Conservation (phyloP, 2,888 invertebrate species). For the Micoletzkya japonica region DNA sequence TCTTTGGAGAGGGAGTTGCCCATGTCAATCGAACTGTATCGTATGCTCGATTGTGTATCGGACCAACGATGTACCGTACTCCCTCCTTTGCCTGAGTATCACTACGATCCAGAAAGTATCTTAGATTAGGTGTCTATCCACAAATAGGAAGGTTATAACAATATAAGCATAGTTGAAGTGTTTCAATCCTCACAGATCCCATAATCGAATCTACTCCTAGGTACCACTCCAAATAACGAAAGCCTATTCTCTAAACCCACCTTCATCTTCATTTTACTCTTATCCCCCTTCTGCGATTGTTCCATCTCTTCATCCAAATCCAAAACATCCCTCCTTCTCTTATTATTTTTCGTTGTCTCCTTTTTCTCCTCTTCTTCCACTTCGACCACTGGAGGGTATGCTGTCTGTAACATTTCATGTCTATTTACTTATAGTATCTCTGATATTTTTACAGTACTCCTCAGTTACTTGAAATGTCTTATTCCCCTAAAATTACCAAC, state of each 20-base stretch:
- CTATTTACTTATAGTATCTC: no score
- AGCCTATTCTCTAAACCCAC: not conserved
- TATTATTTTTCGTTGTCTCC: not conserved
- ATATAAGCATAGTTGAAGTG: no score
- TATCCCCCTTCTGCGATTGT: not conserved
- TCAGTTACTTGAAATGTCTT: not conserved
- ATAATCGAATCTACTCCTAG: no score
- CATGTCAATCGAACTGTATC: constrained; percentile 88
- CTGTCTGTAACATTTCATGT: no score
- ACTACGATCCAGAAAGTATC: not conserved
- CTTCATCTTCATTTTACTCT: not conserved
- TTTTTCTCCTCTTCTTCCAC: not conserved
- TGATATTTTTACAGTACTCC: no score
- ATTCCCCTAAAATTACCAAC: no score
- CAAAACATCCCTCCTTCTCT: constrained; percentile 5
- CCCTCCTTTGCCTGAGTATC: not conserved
- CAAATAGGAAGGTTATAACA: no score
- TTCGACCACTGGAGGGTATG: no score
- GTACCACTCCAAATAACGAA: not conserved
- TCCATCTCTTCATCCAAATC: not conserved
- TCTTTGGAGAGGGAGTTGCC: constrained; percentile 79
- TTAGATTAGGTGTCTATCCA: no score
- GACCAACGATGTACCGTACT: not conserved
- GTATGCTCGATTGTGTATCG: constrained; percentile 66
- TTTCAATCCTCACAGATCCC: not conserved